Evolutionary conservation across 2,888 invertebrate species (phyloP), one percentile per base, ranked within the genome.

Genomic region (Eulithis testata): DNA sequence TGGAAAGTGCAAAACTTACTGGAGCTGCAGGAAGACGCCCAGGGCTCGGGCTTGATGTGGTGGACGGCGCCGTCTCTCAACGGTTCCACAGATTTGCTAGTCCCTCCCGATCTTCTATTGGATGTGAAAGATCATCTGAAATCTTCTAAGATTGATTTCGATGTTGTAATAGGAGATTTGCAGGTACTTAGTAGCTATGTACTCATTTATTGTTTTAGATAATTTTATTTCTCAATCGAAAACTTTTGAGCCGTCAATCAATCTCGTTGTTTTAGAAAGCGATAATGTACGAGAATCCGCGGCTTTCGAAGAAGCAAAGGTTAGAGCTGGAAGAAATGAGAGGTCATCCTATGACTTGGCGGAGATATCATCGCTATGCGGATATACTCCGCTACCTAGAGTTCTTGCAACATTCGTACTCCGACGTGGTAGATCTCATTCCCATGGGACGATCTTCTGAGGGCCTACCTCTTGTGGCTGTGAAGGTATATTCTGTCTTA

Each of bases 381-480:
- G 96, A 96, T 69, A 96, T 96, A 44, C 81, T 95, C 44, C 94
- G 94, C 37, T 96, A 95, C 81, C 81, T 97, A 78, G 96, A 96
- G 74, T 94, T 95, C 70, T 81, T 97, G 69, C 95, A 95, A 51
- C 89, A 94, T 71, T 94, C 94, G 1, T 94, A 96, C 83, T 94
- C 96, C 0, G 93, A 95, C 52, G 79, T 95, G 4, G 94, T 96
- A 0, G 95, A 96, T 69, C 85, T 96, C 2, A 90, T 95, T 65
- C 96, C 96, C 2, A 94, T 97, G 49, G 97, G 97, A 0, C 93
- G 94, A 64, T 96, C 96, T 36, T 95, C 94, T 44, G 96, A 97
- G 83, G 96, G 96, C 0, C 93, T 96, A 27, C 95, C 96, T 0
- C 83, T 97, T 56, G 94, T 96, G 63, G 94, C 96, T 50, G 94